Evolutionary conservation across 2,113 vertebrate species (phyloP).

Genomic region (Mustelus asterias): DNA sequence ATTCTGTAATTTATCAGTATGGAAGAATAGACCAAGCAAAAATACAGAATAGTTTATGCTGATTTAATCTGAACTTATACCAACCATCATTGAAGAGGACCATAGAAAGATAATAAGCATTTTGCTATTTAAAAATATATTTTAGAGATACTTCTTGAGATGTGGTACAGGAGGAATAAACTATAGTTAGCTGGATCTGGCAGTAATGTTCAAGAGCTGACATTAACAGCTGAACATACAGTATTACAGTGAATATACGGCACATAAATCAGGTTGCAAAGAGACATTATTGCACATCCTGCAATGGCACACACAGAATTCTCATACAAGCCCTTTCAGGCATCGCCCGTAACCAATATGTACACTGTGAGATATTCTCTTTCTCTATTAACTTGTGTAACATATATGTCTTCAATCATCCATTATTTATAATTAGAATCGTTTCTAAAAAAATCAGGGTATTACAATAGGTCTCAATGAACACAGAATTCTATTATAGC

Average conservation of each 20-base stretch:
- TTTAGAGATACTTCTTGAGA: neutral
- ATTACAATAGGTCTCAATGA: neutral
- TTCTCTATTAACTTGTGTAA: constrained; percentile 4
- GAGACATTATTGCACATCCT: neutral
- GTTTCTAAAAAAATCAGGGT: neutral
- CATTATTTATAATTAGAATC: neutral
- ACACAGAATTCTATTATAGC: neutral
- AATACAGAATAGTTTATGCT: neutral
- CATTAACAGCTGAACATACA: neutral
- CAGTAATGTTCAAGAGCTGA: neutral
- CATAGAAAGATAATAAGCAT: neutral
- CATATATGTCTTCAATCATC: neutral
- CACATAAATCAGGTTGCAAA: neutral
- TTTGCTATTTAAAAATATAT: neutral
- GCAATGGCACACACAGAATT: neutral
- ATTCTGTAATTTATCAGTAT: neutral
- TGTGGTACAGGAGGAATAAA: neutral
- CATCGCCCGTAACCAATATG: neutral
- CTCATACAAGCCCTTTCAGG: neutral
- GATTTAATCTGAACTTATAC: neutral
- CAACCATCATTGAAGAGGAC: neutral
- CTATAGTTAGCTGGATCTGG: neutral
- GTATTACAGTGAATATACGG: neutral
- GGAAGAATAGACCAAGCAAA: neutral
- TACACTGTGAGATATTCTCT: neutral